Base-by-base conservation (phyloP, 2,797 vertebrate species). In the Ciconia nigra region DNA sequence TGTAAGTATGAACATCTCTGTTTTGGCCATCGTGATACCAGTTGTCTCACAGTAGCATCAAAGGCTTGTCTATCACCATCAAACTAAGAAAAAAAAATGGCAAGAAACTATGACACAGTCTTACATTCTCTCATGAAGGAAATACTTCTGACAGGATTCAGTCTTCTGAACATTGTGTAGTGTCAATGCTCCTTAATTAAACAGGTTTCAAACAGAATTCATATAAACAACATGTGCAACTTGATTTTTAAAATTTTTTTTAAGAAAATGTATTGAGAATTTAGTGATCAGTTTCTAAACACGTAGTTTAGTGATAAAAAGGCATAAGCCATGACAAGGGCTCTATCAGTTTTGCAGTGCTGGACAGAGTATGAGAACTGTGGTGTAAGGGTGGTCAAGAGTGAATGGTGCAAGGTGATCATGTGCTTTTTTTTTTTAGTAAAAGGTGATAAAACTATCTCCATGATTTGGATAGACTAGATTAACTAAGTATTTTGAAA, bases 21-120 rank as follows among this genome's bases (percentile, higher is more conserved):
- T 97, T 99, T 99, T 28, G 99, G 99, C 70, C 99, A 98, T 49
- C 98, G 99, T 42, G 99, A 99, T 93, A 99, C 96, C 95, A 99
- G 97, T 59, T 99, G 98, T 97, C 99, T 99, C 96, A 99, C 99
- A 39, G 99, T 99, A 96, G 98, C 96, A 98, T 99, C 99, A 96
- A 99, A 99, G 90, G 98, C 97, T 83, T 98, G 98, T 93, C 99
- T 99, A 51, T 99, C 99, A 39, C 97, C 98, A 22, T 99, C 99
- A 96, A 99, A 99, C 99, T 99, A 95, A 80, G 87, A 51, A 90
- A 95, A 89, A 70, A 52, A n/a, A 90, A 22, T 20, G 24, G 37
- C 47, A 91, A 66, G 46, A 54, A 90, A 33, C 37, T 69, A 4
- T 22, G 21, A 24, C 42, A 29, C 9, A 51, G 21, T 46, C 55